Conservation (phyloP, 2,797 vertebrate species). For the Taenioides sp. region DNA sequence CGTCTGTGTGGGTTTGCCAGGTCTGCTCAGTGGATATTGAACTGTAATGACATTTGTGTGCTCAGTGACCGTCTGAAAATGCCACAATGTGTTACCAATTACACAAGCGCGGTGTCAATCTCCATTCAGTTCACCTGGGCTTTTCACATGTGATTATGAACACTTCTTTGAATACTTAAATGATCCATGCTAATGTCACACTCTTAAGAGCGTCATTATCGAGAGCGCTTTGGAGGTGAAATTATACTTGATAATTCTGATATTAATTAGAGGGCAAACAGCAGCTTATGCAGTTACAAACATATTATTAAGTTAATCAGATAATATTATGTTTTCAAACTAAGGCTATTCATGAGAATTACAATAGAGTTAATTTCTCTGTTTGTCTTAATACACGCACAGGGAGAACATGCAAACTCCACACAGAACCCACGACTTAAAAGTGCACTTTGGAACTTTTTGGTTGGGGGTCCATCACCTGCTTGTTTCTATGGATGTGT, state of each 20-base stretch:
- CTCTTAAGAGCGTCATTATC: not conserved
- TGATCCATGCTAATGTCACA: not conserved
- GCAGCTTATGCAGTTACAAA: not conserved
- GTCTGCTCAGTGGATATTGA: not conserved
- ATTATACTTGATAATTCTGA: too few species aligned
- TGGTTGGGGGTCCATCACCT: too few species aligned
- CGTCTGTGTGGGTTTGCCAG: not conserved
- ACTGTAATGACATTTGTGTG: not conserved
- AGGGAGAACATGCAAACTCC: too few species aligned
- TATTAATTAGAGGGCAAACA: not conserved
- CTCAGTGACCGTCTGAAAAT: constrained; percentile 8
- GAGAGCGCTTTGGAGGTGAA: not conserved
- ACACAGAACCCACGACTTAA: too few species aligned
- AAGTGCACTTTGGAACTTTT: too few species aligned
- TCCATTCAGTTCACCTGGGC: not conserved
- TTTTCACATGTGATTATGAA: not conserved
- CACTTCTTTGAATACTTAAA: not conserved
- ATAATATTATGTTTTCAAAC: too few species aligned
- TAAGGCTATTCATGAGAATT: too few species aligned
- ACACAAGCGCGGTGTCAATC: not conserved
- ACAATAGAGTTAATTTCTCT: too few species aligned
- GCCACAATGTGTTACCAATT: not conserved
- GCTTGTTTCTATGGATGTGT: too few species aligned
- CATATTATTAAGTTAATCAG: too few species aligned
- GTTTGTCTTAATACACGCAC: too few species aligned